Conservation (phyloP, 1,140 invertebrate genomes). For the Temnothorax longispinosus region DNA sequence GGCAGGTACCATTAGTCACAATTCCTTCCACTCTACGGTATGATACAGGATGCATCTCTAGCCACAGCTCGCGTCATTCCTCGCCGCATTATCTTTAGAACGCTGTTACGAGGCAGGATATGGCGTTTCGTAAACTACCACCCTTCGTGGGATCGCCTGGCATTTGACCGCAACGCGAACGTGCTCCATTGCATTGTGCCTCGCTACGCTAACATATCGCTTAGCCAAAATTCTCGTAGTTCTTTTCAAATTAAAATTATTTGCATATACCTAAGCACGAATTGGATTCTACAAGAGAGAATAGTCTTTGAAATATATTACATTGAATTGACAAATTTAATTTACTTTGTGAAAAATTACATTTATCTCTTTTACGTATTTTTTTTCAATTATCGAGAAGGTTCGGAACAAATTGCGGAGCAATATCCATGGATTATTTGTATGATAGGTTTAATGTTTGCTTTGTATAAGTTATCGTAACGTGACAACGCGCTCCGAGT, state of each 20-base stretch:
- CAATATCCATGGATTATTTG: not conserved
- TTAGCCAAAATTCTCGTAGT: not conserved
- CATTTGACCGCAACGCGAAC: not conserved
- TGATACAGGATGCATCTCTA: conserved; percentile 42
- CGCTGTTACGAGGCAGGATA: not conserved
- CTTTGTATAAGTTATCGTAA: not conserved
- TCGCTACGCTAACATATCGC: not conserved
- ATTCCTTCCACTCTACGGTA: conserved; percentile 17
- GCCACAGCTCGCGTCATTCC: conserved; percentile 3
- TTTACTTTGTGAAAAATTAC: not conserved
- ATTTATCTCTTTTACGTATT: not conserved
- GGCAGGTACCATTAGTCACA: conserved; percentile 60
- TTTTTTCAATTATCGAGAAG: not conserved
- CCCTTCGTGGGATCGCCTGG: not conserved
- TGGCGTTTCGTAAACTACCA: conserved; percentile 51
- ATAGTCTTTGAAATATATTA: not conserved
- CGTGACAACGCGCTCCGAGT: not conserved
- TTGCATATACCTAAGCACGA: too few species aligned
- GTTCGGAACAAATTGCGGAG: not conserved
- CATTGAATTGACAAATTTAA: not conserved
- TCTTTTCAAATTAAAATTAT: not conserved
- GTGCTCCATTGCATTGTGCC: not conserved
- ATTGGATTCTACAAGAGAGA: not conserved
- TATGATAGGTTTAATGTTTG: not conserved
- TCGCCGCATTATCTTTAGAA: conserved; percentile 65